phyloP scores from a whole-genome alignment of 2,888 invertebrate species.

The Hyposoter didymator region DNA sequence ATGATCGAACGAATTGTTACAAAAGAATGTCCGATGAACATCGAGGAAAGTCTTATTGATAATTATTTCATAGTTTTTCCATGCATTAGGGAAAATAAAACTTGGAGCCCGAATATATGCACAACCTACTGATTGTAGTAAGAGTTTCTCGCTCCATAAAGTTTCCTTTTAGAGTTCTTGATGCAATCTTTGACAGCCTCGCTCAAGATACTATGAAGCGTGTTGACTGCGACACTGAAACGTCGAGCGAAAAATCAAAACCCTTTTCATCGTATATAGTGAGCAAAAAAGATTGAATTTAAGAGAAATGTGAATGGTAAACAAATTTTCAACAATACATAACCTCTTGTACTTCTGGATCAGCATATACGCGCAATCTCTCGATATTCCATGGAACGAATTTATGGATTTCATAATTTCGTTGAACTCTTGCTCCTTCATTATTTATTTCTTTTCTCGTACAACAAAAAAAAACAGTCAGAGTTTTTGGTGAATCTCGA shows the following conservation, averaged over 20 bases:
- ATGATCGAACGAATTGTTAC: not conserved
- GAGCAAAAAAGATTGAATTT: not conserved
- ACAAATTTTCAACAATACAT: constrained; percentile 74
- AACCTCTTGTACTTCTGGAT: constrained; percentile 87
- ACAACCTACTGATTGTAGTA: constrained; percentile 85
- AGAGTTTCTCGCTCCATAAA: constrained; percentile 86
- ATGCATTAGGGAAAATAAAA: not conserved
- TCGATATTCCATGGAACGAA: constrained; percentile 86
- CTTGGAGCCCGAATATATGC: not conserved
- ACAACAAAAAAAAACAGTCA: not conserved
- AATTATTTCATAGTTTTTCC: not conserved
- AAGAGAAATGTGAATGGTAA: constrained; percentile 8
- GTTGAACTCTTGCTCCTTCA: constrained; percentile 84
- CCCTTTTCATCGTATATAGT: constrained; percentile 32
- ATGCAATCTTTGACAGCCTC: constrained; percentile 88
- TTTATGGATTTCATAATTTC: constrained; percentile 86
- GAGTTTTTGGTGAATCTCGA: too few relatives aligned
- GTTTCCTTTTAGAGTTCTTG: constrained; percentile 87
- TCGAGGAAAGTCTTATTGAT: constrained; percentile 26
- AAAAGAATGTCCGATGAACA: not conserved
- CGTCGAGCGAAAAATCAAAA: constrained; percentile 56
- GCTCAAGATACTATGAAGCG: constrained; percentile 90
- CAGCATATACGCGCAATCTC: constrained; percentile 87
- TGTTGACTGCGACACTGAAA: constrained; percentile 86
- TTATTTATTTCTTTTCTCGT: constrained; percentile 63